Evolutionary conservation across 2,113 vertebrate genomes (phyloP), one percentile per base, ranked within the genome.

Genomic region (Speoplatyrhinus poulsoni): DNA sequence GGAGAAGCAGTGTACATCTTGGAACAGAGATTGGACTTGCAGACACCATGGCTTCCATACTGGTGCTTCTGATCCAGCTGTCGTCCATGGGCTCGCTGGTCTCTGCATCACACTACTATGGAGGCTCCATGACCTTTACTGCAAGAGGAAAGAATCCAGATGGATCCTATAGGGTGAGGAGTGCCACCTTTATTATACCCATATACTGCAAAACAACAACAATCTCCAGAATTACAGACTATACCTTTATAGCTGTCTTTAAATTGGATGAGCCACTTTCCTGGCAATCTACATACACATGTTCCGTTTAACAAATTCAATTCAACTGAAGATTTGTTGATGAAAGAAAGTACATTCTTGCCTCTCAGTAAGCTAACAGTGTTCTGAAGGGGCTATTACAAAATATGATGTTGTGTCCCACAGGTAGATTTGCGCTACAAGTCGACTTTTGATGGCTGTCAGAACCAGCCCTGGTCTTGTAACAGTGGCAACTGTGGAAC

Each of bases 341-440:
- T 26, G 5, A 41, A 41, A 41, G 36, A 41, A 57, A 16, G n/a
- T 56, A 11, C 55, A 57, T 11, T 19, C n/a, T 15, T 19, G 19
- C 4, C 16, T 11, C 9, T 10, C 55, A 54, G 16, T n/a, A 7
- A 7, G 15, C 6, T 15, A n/a, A 15, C 7, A 54, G 12, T 32
- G 17, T 58, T 58, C 5, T 6, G 12, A 58, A 4, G 1, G 8
- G 13, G 11, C 11, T 33, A 6, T 58, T 32, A 60, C 33, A 15
- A n/a, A 46, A 41, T 26, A 33, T 48, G 13, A 15, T 41, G 3
- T 55, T 46, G 10, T 41, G 16, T n/a, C 26, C 13, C 17, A 46
- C 81, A 92, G 91, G 85, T 91, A 62, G 65, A 75, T 15, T 0
- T 89, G 13, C 82, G 76, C n/a, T 68, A n/a, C 70, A 83, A 62